A percentile compares a stretch with the other conserved stretches of the same genome.
phyloP scores from a whole-genome alignment of 2,113 vertebrate genomes.

The Cisticola juncidis region DNA sequence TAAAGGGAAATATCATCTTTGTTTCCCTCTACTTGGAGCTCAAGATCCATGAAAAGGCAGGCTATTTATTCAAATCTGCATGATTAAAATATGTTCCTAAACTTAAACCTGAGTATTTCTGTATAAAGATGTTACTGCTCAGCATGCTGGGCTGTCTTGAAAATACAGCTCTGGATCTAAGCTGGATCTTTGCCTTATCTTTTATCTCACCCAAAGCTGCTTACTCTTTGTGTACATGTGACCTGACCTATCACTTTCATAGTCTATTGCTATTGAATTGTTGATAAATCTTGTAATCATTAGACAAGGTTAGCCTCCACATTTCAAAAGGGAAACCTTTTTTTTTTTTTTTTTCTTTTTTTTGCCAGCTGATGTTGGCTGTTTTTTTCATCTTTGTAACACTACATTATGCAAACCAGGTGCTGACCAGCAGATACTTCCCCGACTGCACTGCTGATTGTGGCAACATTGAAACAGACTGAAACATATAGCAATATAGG shows the following conservation, averaged over 20 bases:
- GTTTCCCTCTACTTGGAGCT: not conserved
- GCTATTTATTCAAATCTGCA: not conserved
- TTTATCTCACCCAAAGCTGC: conserved; percentile 14
- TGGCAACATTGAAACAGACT: not conserved
- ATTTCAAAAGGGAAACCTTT: not conserved
- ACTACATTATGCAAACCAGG: conserved; percentile 36
- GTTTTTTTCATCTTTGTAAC: not conserved
- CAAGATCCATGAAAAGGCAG: not conserved
- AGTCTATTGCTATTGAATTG: conserved; percentile 23
- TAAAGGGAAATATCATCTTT: not conserved
- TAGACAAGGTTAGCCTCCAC: conserved; percentile 1
- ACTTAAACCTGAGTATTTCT: not conserved
- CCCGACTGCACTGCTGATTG: not conserved
- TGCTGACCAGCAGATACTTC: conserved; percentile 40
- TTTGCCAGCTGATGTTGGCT: not conserved
- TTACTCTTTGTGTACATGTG: not conserved
- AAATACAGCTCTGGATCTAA: not conserved
- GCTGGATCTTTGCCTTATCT: not conserved
- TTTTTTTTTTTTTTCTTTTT: not conserved
- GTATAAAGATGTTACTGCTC: not conserved
- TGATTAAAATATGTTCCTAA: not conserved
- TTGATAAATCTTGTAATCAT: conserved; percentile 41
- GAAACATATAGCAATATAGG: not conserved
- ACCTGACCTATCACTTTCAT: conserved; percentile 23
- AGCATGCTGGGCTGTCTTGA: not conserved